phyloP scores from a whole-genome alignment of 2,797 vertebrate species.

The Micropoecilia bifurca region DNA sequence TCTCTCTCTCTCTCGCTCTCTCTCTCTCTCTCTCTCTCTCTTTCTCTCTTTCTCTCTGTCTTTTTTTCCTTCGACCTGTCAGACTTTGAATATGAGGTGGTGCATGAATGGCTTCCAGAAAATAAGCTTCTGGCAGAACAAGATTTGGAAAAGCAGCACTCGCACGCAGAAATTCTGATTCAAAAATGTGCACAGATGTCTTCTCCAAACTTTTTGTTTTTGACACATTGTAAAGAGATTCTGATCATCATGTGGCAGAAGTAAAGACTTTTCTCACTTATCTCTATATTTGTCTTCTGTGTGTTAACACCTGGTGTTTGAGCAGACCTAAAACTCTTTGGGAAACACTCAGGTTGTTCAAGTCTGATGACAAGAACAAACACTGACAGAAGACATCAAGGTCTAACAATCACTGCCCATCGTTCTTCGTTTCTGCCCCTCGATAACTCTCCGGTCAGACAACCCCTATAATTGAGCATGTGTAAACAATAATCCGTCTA shows the following conservation, averaged over 20 bases:
- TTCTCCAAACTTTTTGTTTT: slow-evolving; percentile 31
- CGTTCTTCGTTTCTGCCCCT: slow-evolving; percentile 45
- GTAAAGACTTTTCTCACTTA: slow-evolving; percentile 36
- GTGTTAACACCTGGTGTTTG: slow-evolving; percentile 49
- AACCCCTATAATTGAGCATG: slow-evolving; percentile 65
- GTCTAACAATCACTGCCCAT: slow-evolving; percentile 63
- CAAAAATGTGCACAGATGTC: slow-evolving; percentile 57
- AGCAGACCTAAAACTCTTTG: slow-evolving; percentile 50
- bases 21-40: background rate
- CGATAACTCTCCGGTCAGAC: slow-evolving; percentile 51
- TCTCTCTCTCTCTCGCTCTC: background rate
- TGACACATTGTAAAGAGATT: slow-evolving; percentile 21
- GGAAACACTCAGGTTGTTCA: slow-evolving; percentile 55
- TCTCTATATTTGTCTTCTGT: slow-evolving; percentile 25
- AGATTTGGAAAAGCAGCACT: slow-evolving; percentile 60
- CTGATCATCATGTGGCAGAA: slow-evolving; percentile 21
- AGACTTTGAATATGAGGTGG: slow-evolving; percentile 75
- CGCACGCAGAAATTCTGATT: slow-evolving; percentile 66
- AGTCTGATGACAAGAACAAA: slow-evolving; percentile 69
- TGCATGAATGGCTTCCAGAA: slow-evolving; percentile 70
- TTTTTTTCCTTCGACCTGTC: slow-evolving; percentile 68
- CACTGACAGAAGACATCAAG: slow-evolving; percentile 60
- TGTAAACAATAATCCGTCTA: slow-evolving; percentile 76
- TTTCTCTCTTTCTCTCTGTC: too few relatives aligned
- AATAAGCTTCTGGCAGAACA: slow-evolving; percentile 71